Base-by-base conservation (phyloP, 2,797 vertebrate species). In the Melanotaenia nigrans region DNA sequence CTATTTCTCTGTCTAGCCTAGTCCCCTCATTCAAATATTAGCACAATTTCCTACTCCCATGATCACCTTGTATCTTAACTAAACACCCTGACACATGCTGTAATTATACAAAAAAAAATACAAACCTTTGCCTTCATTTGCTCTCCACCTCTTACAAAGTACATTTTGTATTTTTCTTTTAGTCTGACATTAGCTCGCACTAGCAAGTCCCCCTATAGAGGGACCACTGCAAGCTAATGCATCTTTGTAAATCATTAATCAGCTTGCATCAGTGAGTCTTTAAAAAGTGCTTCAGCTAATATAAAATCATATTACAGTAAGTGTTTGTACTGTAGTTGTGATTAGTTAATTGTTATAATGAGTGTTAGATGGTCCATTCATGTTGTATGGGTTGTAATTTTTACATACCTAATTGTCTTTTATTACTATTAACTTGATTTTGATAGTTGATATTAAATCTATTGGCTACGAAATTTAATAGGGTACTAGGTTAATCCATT, bases 1-100 rank as follows among this genome's bases (percentile, higher is more conserved):
- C 36, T 2, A 38, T 38, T 38, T 36, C 35, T 25, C 33, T 3
- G 33, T 56, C 51, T 74, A 68, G 33, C 65, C 60, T 25, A 25
- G 25, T 25, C 25, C 25, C 65, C 57, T 58, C 28, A 1, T 68
- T 76, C 73, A 62, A 73, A 73, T 63, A 68, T 73, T 75, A 78
- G 56, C 70, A 63, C 73, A 47, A 16, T 47, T 63, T 55, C 65
- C 66, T 3, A 14, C 14, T 13, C 38, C 12, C 38, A 10, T 16
- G 38, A 40, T 57, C 51, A 62, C 61, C 66, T 32, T 38, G 11
- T 22, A 24, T 72, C 67, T 24, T 72, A 2, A 40, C 67, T 73
- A 83, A 79, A 83, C 63, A 77, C 12, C 13, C 38, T 3, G 13
- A 38, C 36, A 40, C 38, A 40, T 40, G 13, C 38, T 40, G 38